phyloP scores from a whole-genome alignment of 1,140 invertebrate genomes.

The Scylla paramamosain region DNA sequence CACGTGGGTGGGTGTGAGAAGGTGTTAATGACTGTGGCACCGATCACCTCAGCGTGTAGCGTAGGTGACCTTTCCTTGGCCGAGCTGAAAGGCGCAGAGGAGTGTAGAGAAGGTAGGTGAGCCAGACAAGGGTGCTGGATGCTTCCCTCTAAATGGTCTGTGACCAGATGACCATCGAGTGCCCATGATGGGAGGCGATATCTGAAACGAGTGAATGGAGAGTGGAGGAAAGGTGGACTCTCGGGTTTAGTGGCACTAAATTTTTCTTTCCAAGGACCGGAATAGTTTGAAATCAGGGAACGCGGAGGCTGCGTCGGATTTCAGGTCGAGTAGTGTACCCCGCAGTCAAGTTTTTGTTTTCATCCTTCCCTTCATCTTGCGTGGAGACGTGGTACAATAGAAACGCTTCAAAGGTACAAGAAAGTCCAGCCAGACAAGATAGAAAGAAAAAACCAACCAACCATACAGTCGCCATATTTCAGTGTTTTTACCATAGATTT shows the following conservation, averaged over 20 bases:
- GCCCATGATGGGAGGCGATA: not conserved
- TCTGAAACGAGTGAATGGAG: not conserved
- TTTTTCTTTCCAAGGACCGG: not conserved
- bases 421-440: not conserved
- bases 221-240: not conserved
- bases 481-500: not conserved
- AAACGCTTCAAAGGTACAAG: not conserved
- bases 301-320: constrained; percentile 17
- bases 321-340: constrained; percentile 8
- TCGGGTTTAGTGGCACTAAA: constrained; percentile 28
- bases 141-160: not conserved
- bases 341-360: constrained; percentile 33
- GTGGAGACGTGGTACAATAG: not conserved
- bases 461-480: not conserved
- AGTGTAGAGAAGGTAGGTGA: constrained; percentile 30
- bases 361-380: not conserved
- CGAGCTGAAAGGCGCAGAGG: not conserved
- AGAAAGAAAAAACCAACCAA: not conserved
- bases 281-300: constrained; percentile 7
- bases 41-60: not conserved
- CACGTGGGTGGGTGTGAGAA: constrained; percentile 51
- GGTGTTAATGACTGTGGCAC: not conserved
- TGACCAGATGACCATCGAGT: not conserved
- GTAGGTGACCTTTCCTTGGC: not conserved
- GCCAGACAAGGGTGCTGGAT: not conserved